A percentile compares a stretch with the other conserved stretches of the same genome.
These are phyloP conservation scores for Malachius bipustulatus DNA, from an alignment of 2,888 invertebrate species.

Conservation along the genomic window DNA sequence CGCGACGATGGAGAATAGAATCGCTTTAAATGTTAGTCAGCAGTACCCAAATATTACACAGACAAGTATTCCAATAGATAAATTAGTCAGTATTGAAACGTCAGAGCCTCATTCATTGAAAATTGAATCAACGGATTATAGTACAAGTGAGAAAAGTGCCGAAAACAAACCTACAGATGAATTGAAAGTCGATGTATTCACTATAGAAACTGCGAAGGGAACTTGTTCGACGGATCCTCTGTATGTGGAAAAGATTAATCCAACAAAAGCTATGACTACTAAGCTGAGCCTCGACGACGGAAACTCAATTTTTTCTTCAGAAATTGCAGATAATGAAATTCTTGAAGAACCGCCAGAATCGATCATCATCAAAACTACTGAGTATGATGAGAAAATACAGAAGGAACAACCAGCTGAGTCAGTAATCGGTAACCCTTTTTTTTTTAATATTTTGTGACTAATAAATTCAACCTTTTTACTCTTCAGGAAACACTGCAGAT, in stretches of 20 bases:
- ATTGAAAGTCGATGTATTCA: conserved; percentile 12
- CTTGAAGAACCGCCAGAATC: no score
- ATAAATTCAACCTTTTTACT: no score
- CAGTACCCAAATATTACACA: conserved; percentile 27
- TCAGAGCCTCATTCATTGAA: conserved; percentile 11
- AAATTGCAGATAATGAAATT: no score
- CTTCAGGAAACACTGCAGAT: no score
- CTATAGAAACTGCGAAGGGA: conserved; percentile 14
- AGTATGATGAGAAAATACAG: no score
- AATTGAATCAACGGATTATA: conserved; percentile 6
- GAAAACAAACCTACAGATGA: conserved; percentile 13
- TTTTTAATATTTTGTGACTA: no score
- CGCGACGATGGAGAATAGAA: conserved; percentile 54
- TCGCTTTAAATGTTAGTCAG: conserved; percentile 50
- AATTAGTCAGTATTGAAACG: conserved; percentile 19
- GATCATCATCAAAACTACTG: no score
- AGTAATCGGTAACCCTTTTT: no score
- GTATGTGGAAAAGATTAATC: conserved; percentile 31
- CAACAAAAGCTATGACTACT: conserved; percentile 33
- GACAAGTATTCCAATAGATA: conserved; percentile 9
- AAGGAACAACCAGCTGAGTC: no score
- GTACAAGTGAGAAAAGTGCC: conserved; percentile 1
- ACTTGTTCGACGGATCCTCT: conserved; percentile 21
- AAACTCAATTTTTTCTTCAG: no score
- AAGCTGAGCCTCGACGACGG: no score